Evolutionary conservation across 2,113 vertebrate genomes (phyloP).

Genomic region (Eidolon helvum): DNA sequence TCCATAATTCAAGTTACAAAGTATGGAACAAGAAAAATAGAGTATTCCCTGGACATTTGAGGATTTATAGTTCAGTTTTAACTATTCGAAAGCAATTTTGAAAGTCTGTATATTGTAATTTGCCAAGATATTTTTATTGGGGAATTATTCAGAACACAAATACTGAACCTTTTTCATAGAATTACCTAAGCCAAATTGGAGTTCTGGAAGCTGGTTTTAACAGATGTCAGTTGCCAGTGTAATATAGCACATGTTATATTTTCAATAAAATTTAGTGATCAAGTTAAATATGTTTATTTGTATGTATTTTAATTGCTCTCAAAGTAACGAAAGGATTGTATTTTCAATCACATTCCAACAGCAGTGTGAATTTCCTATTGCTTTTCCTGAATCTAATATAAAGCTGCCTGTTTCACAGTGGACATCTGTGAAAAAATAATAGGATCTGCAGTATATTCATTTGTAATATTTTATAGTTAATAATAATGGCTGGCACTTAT

Average conservation of each 20-base stretch:
- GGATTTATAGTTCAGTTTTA: constrained; percentile 47
- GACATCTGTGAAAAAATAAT: constrained; percentile 19
- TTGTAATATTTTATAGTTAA: not conserved
- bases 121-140: constrained; percentile 69
- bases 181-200: constrained; percentile 71
- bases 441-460: not conserved
- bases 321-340: not conserved
- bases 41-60: constrained; percentile 52
- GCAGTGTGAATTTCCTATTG: not conserved
- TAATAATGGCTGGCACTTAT: constrained; percentile 4
- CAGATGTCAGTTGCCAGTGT: constrained; percentile 63
- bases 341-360: constrained; percentile 1
- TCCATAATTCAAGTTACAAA: constrained; percentile 7
- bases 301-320: constrained; percentile 10
- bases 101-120: constrained; percentile 45
- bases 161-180: constrained; percentile 60
- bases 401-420: not conserved
- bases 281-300: constrained; percentile 45
- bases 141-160: constrained; percentile 58
- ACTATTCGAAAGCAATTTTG: constrained; percentile 50
- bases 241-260: constrained; percentile 53
- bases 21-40: constrained; percentile 3
- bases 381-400: constrained; percentile 12
- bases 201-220: constrained; percentile 65
- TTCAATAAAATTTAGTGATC: constrained; percentile 58